Conservation (phyloP, 2,888 invertebrate genomes). For the Caenorhabditis imperialis region DNA sequence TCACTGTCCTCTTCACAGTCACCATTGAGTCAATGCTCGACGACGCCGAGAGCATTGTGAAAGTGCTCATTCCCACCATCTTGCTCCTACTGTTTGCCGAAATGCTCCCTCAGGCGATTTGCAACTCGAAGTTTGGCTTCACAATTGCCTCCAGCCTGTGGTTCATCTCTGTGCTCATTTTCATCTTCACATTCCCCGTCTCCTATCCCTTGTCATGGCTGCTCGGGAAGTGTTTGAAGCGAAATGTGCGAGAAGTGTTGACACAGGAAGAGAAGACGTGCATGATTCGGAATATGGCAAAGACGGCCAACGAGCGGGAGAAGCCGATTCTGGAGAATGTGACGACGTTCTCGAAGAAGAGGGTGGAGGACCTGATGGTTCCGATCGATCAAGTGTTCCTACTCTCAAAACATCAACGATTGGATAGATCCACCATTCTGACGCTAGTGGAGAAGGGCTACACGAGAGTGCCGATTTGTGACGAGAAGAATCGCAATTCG, state of each 20-base stretch:
- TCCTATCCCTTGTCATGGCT: slow-evolving; percentile 32
- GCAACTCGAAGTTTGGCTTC: slow-evolving; percentile 50
- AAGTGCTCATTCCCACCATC: slow-evolving; percentile 28
- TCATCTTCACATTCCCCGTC: slow-evolving; percentile 29
- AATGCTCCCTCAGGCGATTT: slow-evolving; percentile 44
- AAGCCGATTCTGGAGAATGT: slow-evolving; percentile 43
- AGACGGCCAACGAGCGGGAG: slow-evolving; percentile 33
- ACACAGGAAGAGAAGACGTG: slow-evolving; percentile 51
- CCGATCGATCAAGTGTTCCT: slow-evolving; percentile 52
- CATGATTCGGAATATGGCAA: slow-evolving; percentile 49
- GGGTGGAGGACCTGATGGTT: slow-evolving; percentile 45
- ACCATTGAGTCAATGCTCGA: slow-evolving; percentile 41
- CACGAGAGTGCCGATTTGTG: slow-evolving; percentile 45
- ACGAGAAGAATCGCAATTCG: slow-evolving; percentile 32
- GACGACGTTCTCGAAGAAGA: slow-evolving; percentile 38
- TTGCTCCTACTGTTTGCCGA: slow-evolving; percentile 39
- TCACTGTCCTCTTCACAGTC: slow-evolving; percentile 44
- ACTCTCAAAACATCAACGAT: slow-evolving; percentile 16
- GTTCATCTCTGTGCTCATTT: slow-evolving; percentile 36
- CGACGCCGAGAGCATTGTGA: slow-evolving; percentile 9
- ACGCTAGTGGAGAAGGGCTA: slow-evolving; percentile 52
- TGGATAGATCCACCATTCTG: slow-evolving; percentile 38
- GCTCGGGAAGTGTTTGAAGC: slow-evolving; percentile 28
- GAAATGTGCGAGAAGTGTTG: slow-evolving; percentile 50
- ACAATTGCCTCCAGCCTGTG: slow-evolving; percentile 36